Evolutionary conservation across 2,797 vertebrate species (phyloP).

Genomic region (Anguilla pacifica): DNA sequence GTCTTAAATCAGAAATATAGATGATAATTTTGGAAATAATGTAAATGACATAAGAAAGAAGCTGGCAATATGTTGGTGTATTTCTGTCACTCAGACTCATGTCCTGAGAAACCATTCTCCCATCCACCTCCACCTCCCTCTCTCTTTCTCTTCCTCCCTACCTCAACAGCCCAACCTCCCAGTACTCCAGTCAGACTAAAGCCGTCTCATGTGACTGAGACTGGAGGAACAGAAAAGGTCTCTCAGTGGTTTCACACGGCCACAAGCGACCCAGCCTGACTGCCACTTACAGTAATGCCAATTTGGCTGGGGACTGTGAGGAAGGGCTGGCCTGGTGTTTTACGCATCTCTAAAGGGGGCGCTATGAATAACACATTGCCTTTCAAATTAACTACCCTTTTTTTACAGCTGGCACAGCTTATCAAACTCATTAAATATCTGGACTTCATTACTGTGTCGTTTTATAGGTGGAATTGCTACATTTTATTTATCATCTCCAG

Average conservation of each 20-base stretch:
- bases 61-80: neutral
- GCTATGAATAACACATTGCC: conserved; percentile 58
- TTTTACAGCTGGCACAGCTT: conserved; percentile 47
- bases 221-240: conserved; percentile 33
- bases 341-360: conserved; percentile 51
- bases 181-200: conserved; percentile 37
- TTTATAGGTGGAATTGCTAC: conserved; percentile 49
- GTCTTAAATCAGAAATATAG: neutral
- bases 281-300: conserved; percentile 38
- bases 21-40: neutral
- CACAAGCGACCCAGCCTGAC: conserved; percentile 26
- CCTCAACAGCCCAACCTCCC: conserved; percentile 26
- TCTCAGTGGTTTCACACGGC: conserved; percentile 50
- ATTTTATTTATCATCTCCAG: conserved; percentile 46
- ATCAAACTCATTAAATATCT: conserved; percentile 67
- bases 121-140: neutral
- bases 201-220: conserved; percentile 44
- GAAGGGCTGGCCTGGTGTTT: conserved; percentile 35
- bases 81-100: neutral
- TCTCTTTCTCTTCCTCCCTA: neutral
- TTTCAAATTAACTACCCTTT: conserved; percentile 53
- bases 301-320: conserved; percentile 35
- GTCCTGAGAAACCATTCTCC: neutral
- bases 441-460: conserved; percentile 53
- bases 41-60: neutral